Percentiles rank a stretch among this genome's conserved stretches.
Conservation (phyloP, 2,113 vertebrate species). For the Pseudorhombus dupliciocellatus region DNA sequence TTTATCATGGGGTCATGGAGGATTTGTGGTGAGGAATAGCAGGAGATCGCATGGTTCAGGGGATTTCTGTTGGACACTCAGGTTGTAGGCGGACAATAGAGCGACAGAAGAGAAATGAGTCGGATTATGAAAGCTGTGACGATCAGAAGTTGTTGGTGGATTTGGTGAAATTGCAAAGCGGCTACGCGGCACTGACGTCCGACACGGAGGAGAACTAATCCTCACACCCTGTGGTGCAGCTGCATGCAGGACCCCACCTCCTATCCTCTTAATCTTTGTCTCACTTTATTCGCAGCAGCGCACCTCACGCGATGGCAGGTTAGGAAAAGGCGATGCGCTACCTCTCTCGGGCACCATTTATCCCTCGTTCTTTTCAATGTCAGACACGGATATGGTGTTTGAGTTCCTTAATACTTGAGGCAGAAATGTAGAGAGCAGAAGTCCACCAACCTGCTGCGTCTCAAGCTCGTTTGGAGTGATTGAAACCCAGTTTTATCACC, state of each 20-base stretch:
- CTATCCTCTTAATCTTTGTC: conserved; percentile 48
- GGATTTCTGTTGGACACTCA: conserved; percentile 27
- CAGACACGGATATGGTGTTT: background rate
- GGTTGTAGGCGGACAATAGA: conserved; percentile 17
- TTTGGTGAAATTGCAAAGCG: conserved; percentile 24
- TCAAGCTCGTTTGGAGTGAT: background rate
- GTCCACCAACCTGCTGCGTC: conserved; percentile 19
- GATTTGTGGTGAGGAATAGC: conserved; percentile 45
- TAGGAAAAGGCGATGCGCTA: conserved; percentile 25
- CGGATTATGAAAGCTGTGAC: background rate
- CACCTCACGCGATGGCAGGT: conserved; percentile 52
- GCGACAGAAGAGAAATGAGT: background rate
- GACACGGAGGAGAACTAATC: conserved; percentile 30
- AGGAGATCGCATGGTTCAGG: conserved; percentile 36
- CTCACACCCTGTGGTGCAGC: conserved; percentile 44
- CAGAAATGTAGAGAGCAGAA: background rate
- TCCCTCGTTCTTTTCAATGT: conserved; percentile 32
- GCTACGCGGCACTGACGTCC: background rate
- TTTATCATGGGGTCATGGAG: conserved; percentile 33
- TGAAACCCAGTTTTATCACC: conserved; percentile 1
- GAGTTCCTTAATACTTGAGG: conserved; percentile 16
- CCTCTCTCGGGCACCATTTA: conserved; percentile 27
- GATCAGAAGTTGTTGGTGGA: background rate
- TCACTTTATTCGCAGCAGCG: conserved; percentile 55
- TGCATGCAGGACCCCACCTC: conserved; percentile 26